These are phyloP conservation scores for Hassar affinis DNA, from an alignment of 2,113 vertebrate genomes.

Conservation along the genomic window DNA sequence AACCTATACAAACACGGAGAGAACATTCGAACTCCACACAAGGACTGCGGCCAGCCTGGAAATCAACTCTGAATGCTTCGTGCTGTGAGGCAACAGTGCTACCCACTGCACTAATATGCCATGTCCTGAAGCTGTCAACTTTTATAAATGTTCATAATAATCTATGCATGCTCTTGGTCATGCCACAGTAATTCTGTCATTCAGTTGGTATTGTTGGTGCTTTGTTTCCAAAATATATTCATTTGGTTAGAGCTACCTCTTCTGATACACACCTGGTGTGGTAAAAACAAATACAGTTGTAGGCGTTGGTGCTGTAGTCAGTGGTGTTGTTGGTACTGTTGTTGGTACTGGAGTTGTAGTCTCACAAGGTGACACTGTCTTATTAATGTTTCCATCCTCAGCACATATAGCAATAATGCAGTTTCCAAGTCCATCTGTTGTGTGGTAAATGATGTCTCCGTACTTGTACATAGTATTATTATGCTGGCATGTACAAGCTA, in stretches of 20 bases:
- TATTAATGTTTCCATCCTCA: slow-evolving; percentile 71
- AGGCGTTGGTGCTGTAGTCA: slow-evolving; percentile 25
- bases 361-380: slow-evolving; percentile 61
- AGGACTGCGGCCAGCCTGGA: no score
- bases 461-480: slow-evolving; percentile 70
- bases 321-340: slow-evolving; percentile 44
- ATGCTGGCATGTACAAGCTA: slow-evolving; percentile 81
- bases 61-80: no score
- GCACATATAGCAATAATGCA: slow-evolving; percentile 82
- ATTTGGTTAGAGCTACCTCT: neutral
- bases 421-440: slow-evolving; percentile 79
- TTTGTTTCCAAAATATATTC: neutral
- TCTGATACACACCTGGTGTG: slow-evolving; percentile 42
- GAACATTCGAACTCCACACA: no score
- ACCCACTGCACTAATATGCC: no score
- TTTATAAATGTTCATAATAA: neutral
- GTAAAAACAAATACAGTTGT: slow-evolving; percentile 54
- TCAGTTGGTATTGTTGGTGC: neutral
- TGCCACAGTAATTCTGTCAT: neutral
- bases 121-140: neutral
- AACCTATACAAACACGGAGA: no score
- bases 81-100: no score
- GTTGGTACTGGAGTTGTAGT: slow-evolving; percentile 31
- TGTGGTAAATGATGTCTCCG: slow-evolving; percentile 78
- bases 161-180: neutral